Percentiles rank a stretch among this genome's conserved stretches.
Evolutionary conservation across 2,113 vertebrate species (phyloP).

Genomic region (Gnathonemus longibarbis): DNA sequence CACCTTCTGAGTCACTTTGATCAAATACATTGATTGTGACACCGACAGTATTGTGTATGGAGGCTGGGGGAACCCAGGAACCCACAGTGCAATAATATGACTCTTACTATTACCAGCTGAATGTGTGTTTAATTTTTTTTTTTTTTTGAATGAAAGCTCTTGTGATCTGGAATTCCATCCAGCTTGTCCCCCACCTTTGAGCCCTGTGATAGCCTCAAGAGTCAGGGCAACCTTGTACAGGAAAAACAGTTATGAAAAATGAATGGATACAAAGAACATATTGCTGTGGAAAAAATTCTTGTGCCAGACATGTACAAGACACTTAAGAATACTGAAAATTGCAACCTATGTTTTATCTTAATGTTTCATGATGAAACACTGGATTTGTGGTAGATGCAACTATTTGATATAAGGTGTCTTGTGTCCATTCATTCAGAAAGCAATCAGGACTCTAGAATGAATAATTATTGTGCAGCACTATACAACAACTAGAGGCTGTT

Average conservation of each 20-base stretch:
- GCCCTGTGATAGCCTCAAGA: background rate
- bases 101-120: background rate
- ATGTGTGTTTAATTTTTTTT: background rate
- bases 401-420: background rate
- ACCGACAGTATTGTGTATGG: background rate
- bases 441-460: background rate
- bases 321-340: background rate
- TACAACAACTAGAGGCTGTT: background rate
- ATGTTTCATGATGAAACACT: background rate
- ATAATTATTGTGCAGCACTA: background rate
- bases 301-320: background rate
- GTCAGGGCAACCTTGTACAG: background rate
- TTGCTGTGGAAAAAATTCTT: background rate
- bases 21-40: background rate
- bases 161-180: background rate
- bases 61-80: background rate
- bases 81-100: background rate
- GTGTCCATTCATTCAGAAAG: background rate
- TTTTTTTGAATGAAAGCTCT: background rate
- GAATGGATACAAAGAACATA: background rate
- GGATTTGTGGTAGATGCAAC: background rate
- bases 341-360: background rate
- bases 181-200: background rate
- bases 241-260: background rate
- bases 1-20: background rate